A percentile compares a stretch with the other conserved stretches of the same genome.
Conservation (phyloP, 2,888 invertebrate genomes). For the Isotomurus palustris region DNA sequence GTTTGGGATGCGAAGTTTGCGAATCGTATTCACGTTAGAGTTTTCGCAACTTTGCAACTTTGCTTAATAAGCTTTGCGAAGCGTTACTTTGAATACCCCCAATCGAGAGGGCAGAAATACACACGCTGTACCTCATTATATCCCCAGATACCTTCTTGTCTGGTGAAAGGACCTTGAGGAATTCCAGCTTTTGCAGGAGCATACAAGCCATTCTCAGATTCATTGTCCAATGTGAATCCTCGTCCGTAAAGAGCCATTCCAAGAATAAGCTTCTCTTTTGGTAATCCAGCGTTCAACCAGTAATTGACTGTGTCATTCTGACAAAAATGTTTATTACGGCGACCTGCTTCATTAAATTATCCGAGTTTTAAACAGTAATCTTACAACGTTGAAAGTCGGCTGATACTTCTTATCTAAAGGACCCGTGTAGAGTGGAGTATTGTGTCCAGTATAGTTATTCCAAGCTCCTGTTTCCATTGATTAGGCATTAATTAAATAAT, state of each 20-base stretch:
- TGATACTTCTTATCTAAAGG: constrained; percentile 43
- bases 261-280: constrained; percentile 61
- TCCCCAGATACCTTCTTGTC: constrained; percentile 49
- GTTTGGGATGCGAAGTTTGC: too few relatives aligned
- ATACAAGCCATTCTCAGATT: constrained; percentile 53
- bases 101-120: too few relatives aligned
- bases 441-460: constrained; percentile 46
- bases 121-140: constrained; percentile 50
- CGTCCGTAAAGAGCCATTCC: constrained; percentile 69
- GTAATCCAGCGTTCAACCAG: constrained; percentile 58
- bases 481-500: not conserved
- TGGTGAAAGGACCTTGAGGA: constrained; percentile 49
- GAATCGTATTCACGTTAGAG: too few relatives aligned
- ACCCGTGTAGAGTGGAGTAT: constrained; percentile 47
- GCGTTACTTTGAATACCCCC: too few relatives aligned
- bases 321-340: not conserved
- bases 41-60: too few relatives aligned
- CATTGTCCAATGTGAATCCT: constrained; percentile 59
- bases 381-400: constrained; percentile 45
- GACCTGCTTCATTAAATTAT: not conserved
- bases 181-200: constrained; percentile 54
- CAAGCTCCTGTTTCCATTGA: constrained; percentile 16
- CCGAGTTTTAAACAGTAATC: constrained; percentile 5
- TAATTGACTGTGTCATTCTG: constrained; percentile 54
- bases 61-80: too few relatives aligned